These are phyloP conservation scores for Callipepla squamata DNA, from an alignment of 2,113 vertebrate genomes.

Conservation along the genomic window DNA sequence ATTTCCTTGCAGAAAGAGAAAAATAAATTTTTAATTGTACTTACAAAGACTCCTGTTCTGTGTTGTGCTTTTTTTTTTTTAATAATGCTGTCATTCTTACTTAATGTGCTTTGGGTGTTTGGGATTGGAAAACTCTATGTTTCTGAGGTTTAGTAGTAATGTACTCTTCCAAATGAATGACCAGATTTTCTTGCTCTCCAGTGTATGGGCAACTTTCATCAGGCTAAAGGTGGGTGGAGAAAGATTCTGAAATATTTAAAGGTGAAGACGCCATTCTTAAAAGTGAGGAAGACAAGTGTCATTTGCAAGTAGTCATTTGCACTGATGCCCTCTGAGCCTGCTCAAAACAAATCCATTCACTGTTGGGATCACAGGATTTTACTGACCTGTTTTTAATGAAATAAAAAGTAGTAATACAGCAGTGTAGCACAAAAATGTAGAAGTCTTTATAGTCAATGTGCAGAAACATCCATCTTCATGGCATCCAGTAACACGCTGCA, in stretches of 20 bases:
- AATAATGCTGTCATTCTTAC: not conserved
- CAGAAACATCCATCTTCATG: not conserved
- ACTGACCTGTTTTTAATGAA: not conserved
- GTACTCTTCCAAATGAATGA: not conserved
- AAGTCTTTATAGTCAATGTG: not conserved
- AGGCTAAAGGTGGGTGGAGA: not conserved
- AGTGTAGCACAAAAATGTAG: not conserved
- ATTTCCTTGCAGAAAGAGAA: slow-evolving; percentile 67
- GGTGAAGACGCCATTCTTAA: not conserved
- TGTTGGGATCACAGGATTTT: not conserved
- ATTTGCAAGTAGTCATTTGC: not conserved
- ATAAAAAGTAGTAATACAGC: not conserved
- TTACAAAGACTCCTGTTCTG: slow-evolving; percentile 7
- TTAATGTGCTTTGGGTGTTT: not conserved
- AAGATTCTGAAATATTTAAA: not conserved
- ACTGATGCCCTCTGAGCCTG: not conserved
- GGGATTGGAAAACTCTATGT: not conserved
- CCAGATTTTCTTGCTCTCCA: not conserved
- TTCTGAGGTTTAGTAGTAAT: not conserved
- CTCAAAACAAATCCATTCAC: not conserved
- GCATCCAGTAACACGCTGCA: not conserved
- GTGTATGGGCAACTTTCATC: not conserved
- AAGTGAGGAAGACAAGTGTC: not conserved
- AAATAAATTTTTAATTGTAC: slow-evolving; percentile 76
- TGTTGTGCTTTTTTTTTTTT: not conserved